Base-by-base conservation (phyloP, 1,140 invertebrate genomes). In the Brevipalpus yothersi region DNA sequence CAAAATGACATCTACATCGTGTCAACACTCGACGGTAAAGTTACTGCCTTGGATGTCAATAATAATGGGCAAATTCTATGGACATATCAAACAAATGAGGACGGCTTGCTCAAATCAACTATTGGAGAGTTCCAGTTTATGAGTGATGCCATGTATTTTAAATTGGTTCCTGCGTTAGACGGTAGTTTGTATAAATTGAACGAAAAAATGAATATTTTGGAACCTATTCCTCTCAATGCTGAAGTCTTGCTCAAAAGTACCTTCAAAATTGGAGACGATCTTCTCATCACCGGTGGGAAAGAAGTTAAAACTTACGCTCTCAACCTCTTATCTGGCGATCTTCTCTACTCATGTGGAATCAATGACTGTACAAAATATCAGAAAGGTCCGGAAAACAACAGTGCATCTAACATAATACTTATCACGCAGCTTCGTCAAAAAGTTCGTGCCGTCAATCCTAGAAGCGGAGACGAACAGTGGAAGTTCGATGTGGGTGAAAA, bases 401-500 rank as follows among this genome's bases (percentile, higher is more conserved):
- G 19, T 23, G n/a, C n/a, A 11, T 13, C 8, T 17, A 42, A 15
- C 10, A 56, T 56, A 21, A 31, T 56, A 19, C n/a, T 56, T 17
- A 42, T 56, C 23, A 19, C 15, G 7, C 75, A 86, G 39, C 80
- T 80, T 63, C 85, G 85, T 51, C 84, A 86, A 70, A 90, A 82
- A 57, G 82, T 94, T 11, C 72, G 89, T 60, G 88, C 88, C 41
- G 75, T 89, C 21, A 87, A 93, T 69, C 80, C 85, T 0, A 74
- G 79, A 41, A 80, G 78, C 41, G 89, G 90, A 11, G 68, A 72
- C 54, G 89, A 94, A 75, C 86, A 82, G 82, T 94, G 90, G 90
- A 93, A 94, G 73, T 95, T 91, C 67, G 91, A 86, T 71, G 88
- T 94, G 41, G 86, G 83, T 2, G 80, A 86, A 62, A 83, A 90